A percentile compares a stretch with the other conserved stretches of the same genome.
These are phyloP conservation scores for Gnatocerus cornutus DNA, from an alignment of 2,888 invertebrate species.

Conservation along the genomic window DNA sequence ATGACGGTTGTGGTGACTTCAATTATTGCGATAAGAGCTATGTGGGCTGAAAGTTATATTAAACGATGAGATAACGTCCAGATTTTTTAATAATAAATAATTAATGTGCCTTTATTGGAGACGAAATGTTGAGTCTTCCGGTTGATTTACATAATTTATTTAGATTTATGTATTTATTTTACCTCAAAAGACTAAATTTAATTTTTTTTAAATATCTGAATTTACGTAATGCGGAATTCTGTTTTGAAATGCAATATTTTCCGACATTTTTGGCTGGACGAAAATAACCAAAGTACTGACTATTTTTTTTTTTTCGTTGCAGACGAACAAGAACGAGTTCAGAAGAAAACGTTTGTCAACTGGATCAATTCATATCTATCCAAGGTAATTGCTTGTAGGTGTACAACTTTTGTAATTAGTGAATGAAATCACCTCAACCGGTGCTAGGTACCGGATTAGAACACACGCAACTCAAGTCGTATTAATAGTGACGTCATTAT, in stretches of 20 bases:
- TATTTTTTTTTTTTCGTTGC: constrained; percentile 72
- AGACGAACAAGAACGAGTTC: constrained; percentile 99
- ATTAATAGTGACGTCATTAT: constrained; percentile 22
- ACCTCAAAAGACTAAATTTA: no score
- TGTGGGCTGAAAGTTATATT: no score
- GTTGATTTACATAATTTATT: no score
- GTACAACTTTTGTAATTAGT: constrained; percentile 57
- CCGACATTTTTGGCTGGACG: no score
- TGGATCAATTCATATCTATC: constrained; percentile 99
- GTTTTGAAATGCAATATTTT: no score
- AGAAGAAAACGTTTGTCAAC: constrained; percentile 99
- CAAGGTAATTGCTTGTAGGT: constrained; percentile 80
- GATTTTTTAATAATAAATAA: neutral
- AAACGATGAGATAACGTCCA: no score
- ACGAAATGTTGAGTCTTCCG: neutral
- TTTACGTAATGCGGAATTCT: no score
- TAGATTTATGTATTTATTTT: no score
- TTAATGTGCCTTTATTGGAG: neutral
- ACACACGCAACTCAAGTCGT: constrained; percentile 28
- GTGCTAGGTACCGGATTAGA: constrained; percentile 60
- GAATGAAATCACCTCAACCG: constrained; percentile 54
- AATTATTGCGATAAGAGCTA: neutral
- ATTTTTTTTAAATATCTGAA: no score
- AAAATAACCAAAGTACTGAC: no score
- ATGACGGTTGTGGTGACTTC: neutral